Evolutionary conservation across 1,140 invertebrate genomes (phyloP), one percentile per base, ranked within the genome.

Genomic region (Branchinecta lynchi): DNA sequence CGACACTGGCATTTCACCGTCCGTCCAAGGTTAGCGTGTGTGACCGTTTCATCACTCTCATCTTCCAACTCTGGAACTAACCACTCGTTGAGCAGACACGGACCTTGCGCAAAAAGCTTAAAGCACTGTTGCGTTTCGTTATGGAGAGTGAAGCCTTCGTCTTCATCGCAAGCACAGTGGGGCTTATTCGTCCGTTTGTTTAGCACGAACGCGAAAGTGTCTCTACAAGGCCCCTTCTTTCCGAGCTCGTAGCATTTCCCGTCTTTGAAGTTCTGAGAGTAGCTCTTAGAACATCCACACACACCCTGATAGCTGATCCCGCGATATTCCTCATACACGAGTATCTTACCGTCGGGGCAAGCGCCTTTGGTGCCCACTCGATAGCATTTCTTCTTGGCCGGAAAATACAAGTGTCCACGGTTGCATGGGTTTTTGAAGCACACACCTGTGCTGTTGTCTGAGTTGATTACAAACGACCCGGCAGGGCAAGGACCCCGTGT

Each of bases 251-350:
- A 73, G 69, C 72, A 73, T 44, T 67, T 66, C 7, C 69, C 67
- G 21, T 51, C 66, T 15, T 17, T 43, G 43, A 70, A 73, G 66
- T 73, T 70, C 20, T 72, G 72, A 17, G 69, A 17, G 44, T 70
- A 15, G 77, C 66, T 65, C 20, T 60, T 21, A 8, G 67, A 65
- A 73, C 88, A 90, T 5, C 84, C 86, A 72, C 89, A 91, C 7
- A 88, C 82, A 0, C 88, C 89, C 69, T 88, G 87, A 74, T 89
- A 89, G n/a, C 87, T 87, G 20, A 90, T 82, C 0, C 88, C 89
- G 72, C 90, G 87, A 0, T 89, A 73, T 72, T 89, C 87, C 78
- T 90, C 88, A 74, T 88, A 90, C 0, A 88, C 82, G 1, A 91
- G 85, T 7, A 89, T 81, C 74, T 88, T 84, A 2, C 86, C 85